Evolutionary conservation across 1,140 invertebrate species (phyloP).

Genomic region (Eulimnadia texana): DNA sequence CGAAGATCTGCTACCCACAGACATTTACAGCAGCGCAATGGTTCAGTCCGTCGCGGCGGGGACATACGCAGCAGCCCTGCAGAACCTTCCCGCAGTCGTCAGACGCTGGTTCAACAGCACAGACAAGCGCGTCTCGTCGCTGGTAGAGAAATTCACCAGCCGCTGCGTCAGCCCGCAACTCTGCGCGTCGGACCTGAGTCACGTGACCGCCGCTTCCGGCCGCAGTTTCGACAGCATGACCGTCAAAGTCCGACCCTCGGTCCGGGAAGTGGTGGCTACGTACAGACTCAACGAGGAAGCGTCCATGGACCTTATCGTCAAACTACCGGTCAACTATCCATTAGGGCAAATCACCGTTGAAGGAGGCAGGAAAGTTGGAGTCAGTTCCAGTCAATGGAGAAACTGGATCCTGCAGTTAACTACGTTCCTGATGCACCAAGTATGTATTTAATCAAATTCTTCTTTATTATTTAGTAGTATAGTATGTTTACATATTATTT

Average conservation of each 20-base stretch:
- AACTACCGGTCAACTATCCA: slow-evolving; percentile 64
- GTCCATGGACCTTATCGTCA: slow-evolving; percentile 60
- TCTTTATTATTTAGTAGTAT: background rate
- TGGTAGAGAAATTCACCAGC: slow-evolving; percentile 57
- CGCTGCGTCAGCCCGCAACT: slow-evolving; percentile 52
- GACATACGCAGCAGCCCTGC: slow-evolving; percentile 29
- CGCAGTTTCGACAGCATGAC: slow-evolving; percentile 52
- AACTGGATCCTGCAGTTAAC: slow-evolving; percentile 65
- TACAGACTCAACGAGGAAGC: slow-evolving; percentile 63
- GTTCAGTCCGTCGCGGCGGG: background rate
- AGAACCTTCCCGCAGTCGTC: slow-evolving; percentile 55
- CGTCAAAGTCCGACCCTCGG: slow-evolving; percentile 49
- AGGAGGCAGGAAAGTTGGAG: slow-evolving; percentile 45
- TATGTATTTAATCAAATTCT: too few relatives aligned
- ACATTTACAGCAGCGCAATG: background rate
- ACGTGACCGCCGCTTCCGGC: slow-evolving; percentile 32
- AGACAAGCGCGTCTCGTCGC: slow-evolving; percentile 46
- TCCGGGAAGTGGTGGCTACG: slow-evolving; percentile 58
- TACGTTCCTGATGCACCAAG: slow-evolving; percentile 14
- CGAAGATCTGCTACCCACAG: slow-evolving; percentile 29
- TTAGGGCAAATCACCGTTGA: slow-evolving; percentile 53
- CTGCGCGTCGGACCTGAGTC: slow-evolving; percentile 49
- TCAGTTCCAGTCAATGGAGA: slow-evolving; percentile 42
- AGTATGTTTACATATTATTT: background rate
- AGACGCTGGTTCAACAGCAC: slow-evolving; percentile 61